Conservation (phyloP, 1,140 invertebrate genomes). For the Gryon sp. region DNA sequence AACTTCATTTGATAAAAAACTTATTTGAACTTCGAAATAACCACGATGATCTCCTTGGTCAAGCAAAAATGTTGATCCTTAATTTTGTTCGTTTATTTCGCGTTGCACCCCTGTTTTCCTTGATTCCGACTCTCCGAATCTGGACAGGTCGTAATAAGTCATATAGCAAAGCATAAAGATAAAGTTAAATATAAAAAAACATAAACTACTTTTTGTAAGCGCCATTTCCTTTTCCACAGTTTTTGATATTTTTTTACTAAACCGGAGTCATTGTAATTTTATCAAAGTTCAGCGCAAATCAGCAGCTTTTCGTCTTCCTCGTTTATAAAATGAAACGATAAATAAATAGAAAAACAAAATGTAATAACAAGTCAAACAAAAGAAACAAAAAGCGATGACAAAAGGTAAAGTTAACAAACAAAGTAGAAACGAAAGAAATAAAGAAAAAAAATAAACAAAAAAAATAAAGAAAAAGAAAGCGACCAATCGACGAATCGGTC, state of each 20-base stretch:
- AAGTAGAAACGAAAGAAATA: too few species aligned
- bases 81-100: neutral
- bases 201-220: slow-evolving; percentile 30
- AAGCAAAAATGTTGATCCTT: neutral
- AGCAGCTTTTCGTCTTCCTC: slow-evolving; percentile 58
- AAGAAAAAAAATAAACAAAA: neutral
- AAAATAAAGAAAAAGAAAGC: slow-evolving; percentile 1
- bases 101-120: slow-evolving; percentile 2
- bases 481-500: slow-evolving; percentile 15
- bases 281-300: slow-evolving; percentile 28
- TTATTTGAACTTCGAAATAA: neutral
- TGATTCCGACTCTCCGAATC: slow-evolving; percentile 18
- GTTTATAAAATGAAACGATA: slow-evolving; percentile 21
- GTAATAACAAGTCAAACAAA: too few species aligned
- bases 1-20: too few species aligned
- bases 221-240: slow-evolving; percentile 44
- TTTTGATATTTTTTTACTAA: slow-evolving; percentile 59
- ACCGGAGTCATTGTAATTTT: slow-evolving; percentile 43
- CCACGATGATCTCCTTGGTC: neutral
- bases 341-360: neutral
- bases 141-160: slow-evolving; percentile 7
- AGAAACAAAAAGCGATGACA: neutral
- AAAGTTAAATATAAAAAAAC: neutral
- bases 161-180: neutral
- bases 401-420: too few species aligned